Evolutionary conservation across 2,113 vertebrate species (phyloP), one percentile per base, ranked within the genome.

Genomic region (Carassius auratus): DNA sequence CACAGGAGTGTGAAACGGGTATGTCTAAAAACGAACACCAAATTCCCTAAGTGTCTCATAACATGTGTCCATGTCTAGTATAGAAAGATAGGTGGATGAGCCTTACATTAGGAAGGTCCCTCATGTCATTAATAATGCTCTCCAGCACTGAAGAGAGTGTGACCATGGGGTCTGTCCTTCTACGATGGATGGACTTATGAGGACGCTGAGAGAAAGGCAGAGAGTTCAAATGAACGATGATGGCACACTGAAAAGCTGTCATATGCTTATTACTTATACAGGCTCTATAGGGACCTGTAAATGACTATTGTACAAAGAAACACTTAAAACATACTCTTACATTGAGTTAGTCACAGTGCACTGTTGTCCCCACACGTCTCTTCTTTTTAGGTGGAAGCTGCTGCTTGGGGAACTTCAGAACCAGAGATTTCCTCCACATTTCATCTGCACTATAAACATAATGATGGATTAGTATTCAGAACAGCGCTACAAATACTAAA

Each of bases 301-400:
- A 61, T 10, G 19, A 38, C 33, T 61, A n/a, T 1, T 14, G 21
- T 21, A 61, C 7, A 57, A 59, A 45, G 17, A 78, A 21, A 52
- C 68, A 71, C 84, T 30, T 57, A 33, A 78, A 2, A 8, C 23
- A 13, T 38, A 17, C 33, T 26, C 97, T 96, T 92, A 99, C 98
- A 8, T 98, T 99, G 64, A 99, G 95, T 86, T 99, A 99, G 92
- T 99, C 98, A 80, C 98, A 99, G 88, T 99, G 97, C 88, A 98
- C 95, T 0, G 97, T 99, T 17, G 96, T 99, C 86, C 98, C 98
- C 0, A 99, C 97, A 0, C 98, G 95, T 14, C 97, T 94, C 90
- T 99, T 99, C 95, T 99, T 99, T 93, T 99, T 99, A 0, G 92
- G 97, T 78, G 98, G 98, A 75, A 99, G 96, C 91, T 99, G 98